A percentile compares a stretch with the other conserved stretches of the same genome.
Evolutionary conservation across 2,888 invertebrate species (phyloP).

Genomic region (Polietes domitor): DNA sequence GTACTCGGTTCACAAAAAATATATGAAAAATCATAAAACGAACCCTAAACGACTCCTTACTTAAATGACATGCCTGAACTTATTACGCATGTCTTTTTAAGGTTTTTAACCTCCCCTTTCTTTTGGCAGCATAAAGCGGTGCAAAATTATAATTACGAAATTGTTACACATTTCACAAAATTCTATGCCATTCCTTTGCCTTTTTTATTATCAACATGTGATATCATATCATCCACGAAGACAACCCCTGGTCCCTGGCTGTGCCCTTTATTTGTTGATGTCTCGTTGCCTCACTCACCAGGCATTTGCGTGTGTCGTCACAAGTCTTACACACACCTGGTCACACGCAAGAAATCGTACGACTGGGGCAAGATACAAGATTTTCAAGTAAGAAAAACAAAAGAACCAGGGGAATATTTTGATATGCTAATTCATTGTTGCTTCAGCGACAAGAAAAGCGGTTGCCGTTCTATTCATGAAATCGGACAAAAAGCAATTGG

Average conservation of each 20-base stretch:
- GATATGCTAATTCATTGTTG: constrained; percentile 54
- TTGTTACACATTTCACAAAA: constrained; percentile 54
- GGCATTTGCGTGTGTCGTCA: constrained; percentile 69
- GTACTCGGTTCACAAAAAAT: not conserved
- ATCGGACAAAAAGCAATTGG: not conserved
- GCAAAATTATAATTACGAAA: constrained; percentile 63
- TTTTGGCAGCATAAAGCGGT: not conserved
- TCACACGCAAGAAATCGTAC: constrained; percentile 70
- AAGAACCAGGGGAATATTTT: not conserved
- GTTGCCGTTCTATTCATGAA: not conserved
- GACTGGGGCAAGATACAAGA: constrained; percentile 32
- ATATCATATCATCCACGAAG: constrained; percentile 54
- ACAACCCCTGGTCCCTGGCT: constrained; percentile 50
- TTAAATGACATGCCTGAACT: constrained; percentile 17
- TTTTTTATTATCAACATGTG: constrained; percentile 18
- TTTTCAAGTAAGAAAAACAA: constrained; percentile 16
- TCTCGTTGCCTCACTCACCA: constrained; percentile 1
- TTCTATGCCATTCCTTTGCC: not conserved
- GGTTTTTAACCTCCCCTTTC: constrained; percentile 39
- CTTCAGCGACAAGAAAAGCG: constrained; percentile 1
- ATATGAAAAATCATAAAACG: not conserved
- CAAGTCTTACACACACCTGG: constrained; percentile 78
- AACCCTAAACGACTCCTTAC: constrained; percentile 30
- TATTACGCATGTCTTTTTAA: constrained; percentile 63
- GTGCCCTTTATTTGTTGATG: constrained; percentile 25